Conservation (phyloP, 1,140 invertebrate species). For the Sarcophaga peregrina region DNA sequence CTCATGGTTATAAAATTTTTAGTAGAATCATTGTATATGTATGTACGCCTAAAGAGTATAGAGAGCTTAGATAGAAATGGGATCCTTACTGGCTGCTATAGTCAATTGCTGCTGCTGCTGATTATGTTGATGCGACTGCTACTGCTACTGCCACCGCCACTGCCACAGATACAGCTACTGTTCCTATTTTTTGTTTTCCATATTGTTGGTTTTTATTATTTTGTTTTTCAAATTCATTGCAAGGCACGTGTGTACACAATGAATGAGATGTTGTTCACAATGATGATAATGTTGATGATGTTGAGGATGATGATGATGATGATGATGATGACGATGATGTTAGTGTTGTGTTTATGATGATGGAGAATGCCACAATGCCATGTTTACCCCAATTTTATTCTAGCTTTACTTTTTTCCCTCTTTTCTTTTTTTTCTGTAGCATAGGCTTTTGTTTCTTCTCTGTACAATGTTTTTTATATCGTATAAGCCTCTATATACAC, state of each 20-base stretch:
- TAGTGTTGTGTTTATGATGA: slow-evolving; percentile 67
- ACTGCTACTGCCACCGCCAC: too few relatives aligned
- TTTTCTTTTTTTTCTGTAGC: slow-evolving; percentile 48
- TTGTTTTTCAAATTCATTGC: slow-evolving; percentile 11
- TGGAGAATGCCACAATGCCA: slow-evolving; percentile 57
- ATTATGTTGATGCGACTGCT: too few relatives aligned
- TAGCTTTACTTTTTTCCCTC: slow-evolving; percentile 43
- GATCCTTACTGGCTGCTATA: not conserved
- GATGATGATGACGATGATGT: slow-evolving; percentile 65
- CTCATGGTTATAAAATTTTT: slow-evolving; percentile 57
- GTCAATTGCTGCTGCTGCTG: slow-evolving; percentile 30
- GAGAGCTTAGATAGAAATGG: not conserved
- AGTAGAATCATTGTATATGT: not conserved
- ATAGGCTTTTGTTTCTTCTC: slow-evolving; percentile 45
- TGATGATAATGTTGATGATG: slow-evolving; percentile 33
- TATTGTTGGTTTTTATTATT: not conserved
- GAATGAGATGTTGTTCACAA: not conserved
- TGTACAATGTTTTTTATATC: not conserved
- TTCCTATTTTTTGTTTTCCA: too few relatives aligned
- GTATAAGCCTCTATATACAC: not conserved
- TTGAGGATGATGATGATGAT: slow-evolving; percentile 64
- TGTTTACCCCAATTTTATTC: slow-evolving; percentile 63
- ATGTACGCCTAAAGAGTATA: not conserved
- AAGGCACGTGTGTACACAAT: slow-evolving; percentile 7
- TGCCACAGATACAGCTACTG: too few relatives aligned